phyloP scores from a whole-genome alignment of 2,797 vertebrate species.

The Poeciliopsis turneri region DNA sequence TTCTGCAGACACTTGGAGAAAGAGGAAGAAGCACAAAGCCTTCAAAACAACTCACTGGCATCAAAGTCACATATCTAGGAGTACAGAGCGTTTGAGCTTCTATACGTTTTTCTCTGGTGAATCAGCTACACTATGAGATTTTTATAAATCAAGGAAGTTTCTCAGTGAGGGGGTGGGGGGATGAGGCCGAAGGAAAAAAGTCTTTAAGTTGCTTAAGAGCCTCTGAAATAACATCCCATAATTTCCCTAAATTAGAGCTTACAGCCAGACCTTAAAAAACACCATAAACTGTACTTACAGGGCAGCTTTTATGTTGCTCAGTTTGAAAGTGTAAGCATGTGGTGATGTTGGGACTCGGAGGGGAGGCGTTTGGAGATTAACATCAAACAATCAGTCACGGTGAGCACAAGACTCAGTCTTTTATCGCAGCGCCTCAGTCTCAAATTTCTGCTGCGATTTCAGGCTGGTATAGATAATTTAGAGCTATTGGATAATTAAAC shows the following conservation, averaged over 20 bases:
- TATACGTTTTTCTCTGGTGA: neutral
- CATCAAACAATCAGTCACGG: conserved; percentile 32
- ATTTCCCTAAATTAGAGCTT: conserved; percentile 20
- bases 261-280: conserved; percentile 19
- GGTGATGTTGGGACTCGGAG: conserved; percentile 11
- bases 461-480: conserved; percentile 6
- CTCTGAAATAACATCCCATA: conserved; percentile 15
- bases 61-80: conserved; percentile 13
- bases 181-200: neutral
- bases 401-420: conserved; percentile 21
- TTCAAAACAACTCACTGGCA: neutral
- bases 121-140: neutral
- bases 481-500: conserved; percentile 26
- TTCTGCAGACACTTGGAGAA: conserved; percentile 12
- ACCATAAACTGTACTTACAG: conserved; percentile 26
- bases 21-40: conserved; percentile 4
- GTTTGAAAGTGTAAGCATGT: conserved; percentile 39
- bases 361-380: conserved; percentile 23
- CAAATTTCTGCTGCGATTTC: conserved; percentile 20
- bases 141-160: neutral
- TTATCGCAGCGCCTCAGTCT: conserved; percentile 24
- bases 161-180: neutral
- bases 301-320: conserved; percentile 27
- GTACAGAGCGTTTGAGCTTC: neutral
- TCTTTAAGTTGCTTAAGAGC: conserved; percentile 5